These are phyloP conservation scores for Aphis gossypii DNA, from an alignment of 1,140 invertebrate species.

Conservation along the genomic window DNA sequence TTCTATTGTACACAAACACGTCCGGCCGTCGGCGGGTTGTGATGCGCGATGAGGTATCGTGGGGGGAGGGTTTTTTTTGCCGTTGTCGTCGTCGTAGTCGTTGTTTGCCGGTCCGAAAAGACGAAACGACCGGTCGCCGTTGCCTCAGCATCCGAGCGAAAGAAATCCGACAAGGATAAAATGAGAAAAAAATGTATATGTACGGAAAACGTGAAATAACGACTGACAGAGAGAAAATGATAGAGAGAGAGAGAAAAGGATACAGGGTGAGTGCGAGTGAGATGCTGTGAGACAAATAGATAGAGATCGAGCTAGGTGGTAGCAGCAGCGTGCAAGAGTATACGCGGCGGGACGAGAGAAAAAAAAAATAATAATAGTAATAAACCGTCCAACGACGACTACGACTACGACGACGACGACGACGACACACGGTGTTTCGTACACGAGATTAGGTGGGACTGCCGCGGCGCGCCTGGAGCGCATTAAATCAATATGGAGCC, in stretches of 20 bases:
- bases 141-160: not conserved
- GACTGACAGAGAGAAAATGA: not conserved
- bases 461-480: conserved; percentile 43
- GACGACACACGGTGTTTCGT: conserved; percentile 47
- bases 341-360: not conserved
- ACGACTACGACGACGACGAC: not conserved
- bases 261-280: not conserved
- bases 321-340: not conserved
- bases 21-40: not conserved
- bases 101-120: not conserved
- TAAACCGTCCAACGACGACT: conserved; percentile 23
- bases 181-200: not conserved
- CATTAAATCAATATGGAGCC: conserved; percentile 58
- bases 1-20: not conserved
- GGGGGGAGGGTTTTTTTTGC: not conserved
- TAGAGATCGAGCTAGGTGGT: not conserved
- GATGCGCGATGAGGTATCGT: too few relatives aligned
- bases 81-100: not conserved
- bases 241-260: not conserved
- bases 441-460: conserved; percentile 53
- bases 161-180: not conserved
- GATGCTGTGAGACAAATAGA: not conserved
- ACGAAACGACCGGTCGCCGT: not conserved
- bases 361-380: conserved; percentile 7
- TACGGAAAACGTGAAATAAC: not conserved